Base-by-base conservation (phyloP, 2,888 invertebrate species). In the Scaptomyza cyrtandrae region DNA sequence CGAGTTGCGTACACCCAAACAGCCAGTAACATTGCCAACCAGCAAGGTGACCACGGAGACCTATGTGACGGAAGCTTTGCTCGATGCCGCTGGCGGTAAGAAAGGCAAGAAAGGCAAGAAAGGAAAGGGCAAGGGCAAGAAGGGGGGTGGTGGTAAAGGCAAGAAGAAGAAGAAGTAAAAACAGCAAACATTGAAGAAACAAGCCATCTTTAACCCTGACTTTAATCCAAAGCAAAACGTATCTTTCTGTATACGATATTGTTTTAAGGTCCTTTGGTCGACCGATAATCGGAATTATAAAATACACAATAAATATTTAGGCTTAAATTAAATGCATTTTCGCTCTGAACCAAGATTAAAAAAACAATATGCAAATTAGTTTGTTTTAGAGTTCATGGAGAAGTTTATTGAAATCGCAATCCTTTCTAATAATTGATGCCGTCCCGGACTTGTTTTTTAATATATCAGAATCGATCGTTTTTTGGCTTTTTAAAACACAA, bases 1-100 rank as follows among this genome's bases (percentile, higher is more conserved):
- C 77, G 96, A 96, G 83, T 90, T 96, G 85, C 94, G 95, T 55
- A 96, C 96, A 0, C 96, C 96, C 0, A 94, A 95, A 65, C 95
- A 94, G 0, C 94, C 94, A 0, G 93, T 94, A 0, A 93, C 93
- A 33, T 89, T 88, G 11, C 94, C 94, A 0, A 92, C 94, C 0
- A 93, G 94, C 33, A 94, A 94, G 80, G 94, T 94, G 53, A 95
- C 95, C 14, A 93, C 95, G 14, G 94, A 95, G 75, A 94, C 95
- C 16, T 96, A 96, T 87, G 95, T 94, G 64, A 94, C 94, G 61
- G 94, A 95, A n/a, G 93, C 74, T 2, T 67, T 89, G 35, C 80
- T 91, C 3, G 86, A 86, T 52, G 86, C 70, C 2, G 67, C 70
- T 49, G 54, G 58, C 48, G 45, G 57, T 16, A 79, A 78, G 59